Base-by-base conservation (phyloP, 2,113 vertebrate species). In the Progne subis region DNA sequence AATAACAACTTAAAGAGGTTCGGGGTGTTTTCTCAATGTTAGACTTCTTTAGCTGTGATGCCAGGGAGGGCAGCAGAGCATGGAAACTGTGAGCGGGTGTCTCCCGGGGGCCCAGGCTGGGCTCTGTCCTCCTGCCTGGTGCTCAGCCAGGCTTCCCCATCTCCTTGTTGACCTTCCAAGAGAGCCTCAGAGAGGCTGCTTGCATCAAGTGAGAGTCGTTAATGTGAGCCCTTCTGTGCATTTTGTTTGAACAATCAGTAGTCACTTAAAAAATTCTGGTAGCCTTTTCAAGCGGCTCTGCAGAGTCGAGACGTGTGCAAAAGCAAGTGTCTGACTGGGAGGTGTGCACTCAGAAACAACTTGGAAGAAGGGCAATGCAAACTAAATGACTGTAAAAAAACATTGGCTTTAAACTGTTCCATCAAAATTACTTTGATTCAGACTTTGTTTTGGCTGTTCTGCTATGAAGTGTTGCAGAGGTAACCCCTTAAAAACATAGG, bases 71-170 rank as follows among this genome's bases (percentile, higher is more conserved):
- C 82, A 95, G 78, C 28, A 14, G 64, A 71, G 69, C 63, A 61
- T 69, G 71, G 91, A 68, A 84, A 85, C 34, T 29, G 41, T 79
- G 85, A 91, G 82, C 0, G 0, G 25, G n/a, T 72, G 43, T 71
- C 74, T 93, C 17, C 11, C 0, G 0, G 57, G 39, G 32, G 25
- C n/a, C 18, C 1, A 0, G 31, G 8, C 46, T 46, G 44, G 37
- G 61, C 14, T 82, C 76, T 86, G 63, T 47, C 52, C 41, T 57
- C 43, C 47, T 88, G 43, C 67, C 1, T n/a, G 34, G 7, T 67
- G 78, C 75, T 90, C 61, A 82, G 74, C 74, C 90, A 85, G 65
- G 24, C 67, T 64, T 57, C 70, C 41, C 61, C 52, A 43, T 63
- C 41, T 75, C 61, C 11, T 9, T 18, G 52, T 53, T 68, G 86